Base-by-base conservation (phyloP, 2,888 invertebrate genomes). In the Halictus quadricinctus region DNA sequence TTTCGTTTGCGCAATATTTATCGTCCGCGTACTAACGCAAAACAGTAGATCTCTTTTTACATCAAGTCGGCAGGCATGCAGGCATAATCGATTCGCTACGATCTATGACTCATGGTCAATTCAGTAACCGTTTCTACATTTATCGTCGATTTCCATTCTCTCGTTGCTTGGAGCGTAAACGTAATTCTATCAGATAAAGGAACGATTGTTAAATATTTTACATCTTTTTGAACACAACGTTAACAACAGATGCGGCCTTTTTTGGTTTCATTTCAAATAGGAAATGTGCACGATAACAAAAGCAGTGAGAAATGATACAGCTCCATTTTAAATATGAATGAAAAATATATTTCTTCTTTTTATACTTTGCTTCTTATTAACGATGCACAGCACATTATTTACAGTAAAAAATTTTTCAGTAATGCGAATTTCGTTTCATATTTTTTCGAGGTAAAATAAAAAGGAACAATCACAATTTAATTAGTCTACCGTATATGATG, bases 71-170 rank as follows among this genome's bases (percentile, higher is more conserved):
- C 29, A 36, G 64, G 76, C 58, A 69, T 69, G 21, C n/a, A 3
- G 75, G 70, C 74, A 50, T 41, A 36, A 72, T 36, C 70, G 82
- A 58, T 82, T 75, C 80, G 75, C 70, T 60, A 29, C 41, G 77
- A 25, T 50, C 58, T 72, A n/a, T 60, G 78, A 84, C 78, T 84
- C 84, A 75, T 50, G 76, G 69, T 74, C 79, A 75, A 81, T 75
- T 76, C 79, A 25, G 36, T 78, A 58, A 43, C 69, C 74, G 13
- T 64, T 80, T 58, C 48, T 54, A 64, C 72, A 29, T 75, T 21
- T 36, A 48, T 66, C 74, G 50, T 76, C 77, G 70, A 84, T 78
- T 85, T 76, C 82, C 77, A 48, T 83, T 85, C 82, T 85, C 64
- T 54, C 76, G 60, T 46, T 43, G 15, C 81, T 58, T 25, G 73